A percentile compares a stretch with the other conserved stretches of the same genome.
Conservation (phyloP, 64 coral and sea anemone species). For the Stylophora pistillata region DNA sequence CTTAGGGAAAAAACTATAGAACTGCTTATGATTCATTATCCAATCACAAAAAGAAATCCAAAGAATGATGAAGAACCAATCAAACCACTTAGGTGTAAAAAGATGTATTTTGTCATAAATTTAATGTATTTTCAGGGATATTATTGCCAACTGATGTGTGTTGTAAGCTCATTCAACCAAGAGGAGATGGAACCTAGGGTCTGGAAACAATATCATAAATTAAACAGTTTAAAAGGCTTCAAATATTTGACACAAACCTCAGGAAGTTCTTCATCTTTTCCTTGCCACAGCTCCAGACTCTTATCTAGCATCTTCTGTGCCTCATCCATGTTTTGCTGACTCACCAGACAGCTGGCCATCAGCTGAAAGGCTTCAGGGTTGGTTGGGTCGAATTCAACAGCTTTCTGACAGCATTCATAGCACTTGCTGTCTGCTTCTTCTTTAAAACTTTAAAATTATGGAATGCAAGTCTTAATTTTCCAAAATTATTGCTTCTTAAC, state of each 20-base stretch:
- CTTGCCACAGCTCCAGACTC: constrained; percentile 85
- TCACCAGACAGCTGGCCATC: constrained; percentile 95
- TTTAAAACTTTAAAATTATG: constrained; percentile 54
- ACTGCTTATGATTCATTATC: too few relatives aligned
- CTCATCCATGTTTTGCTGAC: constrained; percentile 86
- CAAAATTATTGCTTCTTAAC: background rate
- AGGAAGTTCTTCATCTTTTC: constrained; percentile 56
- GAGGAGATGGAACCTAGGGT: too few relatives aligned
- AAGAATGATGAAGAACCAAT: too few relatives aligned
- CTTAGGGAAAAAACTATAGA: too few relatives aligned
- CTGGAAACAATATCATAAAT: too few relatives aligned
- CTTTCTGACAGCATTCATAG: constrained; percentile 85
- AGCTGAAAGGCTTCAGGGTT: constrained; percentile 96
- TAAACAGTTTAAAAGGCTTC: too few relatives aligned
- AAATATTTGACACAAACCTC: background rate
- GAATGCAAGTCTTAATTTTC: background rate
- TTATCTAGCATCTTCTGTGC: constrained; percentile 75
- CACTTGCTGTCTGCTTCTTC: constrained; percentile 80
- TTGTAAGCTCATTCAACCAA: too few relatives aligned
- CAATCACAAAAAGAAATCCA: too few relatives aligned
- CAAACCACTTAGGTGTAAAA: too few relatives aligned
- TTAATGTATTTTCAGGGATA: too few relatives aligned
- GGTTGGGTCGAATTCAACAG: constrained; percentile 74
- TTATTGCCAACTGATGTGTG: too few relatives aligned
- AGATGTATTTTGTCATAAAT: too few relatives aligned